phyloP scores from a whole-genome alignment of 2,797 vertebrate species.

The Schizopygopsis malacanthus region DNA sequence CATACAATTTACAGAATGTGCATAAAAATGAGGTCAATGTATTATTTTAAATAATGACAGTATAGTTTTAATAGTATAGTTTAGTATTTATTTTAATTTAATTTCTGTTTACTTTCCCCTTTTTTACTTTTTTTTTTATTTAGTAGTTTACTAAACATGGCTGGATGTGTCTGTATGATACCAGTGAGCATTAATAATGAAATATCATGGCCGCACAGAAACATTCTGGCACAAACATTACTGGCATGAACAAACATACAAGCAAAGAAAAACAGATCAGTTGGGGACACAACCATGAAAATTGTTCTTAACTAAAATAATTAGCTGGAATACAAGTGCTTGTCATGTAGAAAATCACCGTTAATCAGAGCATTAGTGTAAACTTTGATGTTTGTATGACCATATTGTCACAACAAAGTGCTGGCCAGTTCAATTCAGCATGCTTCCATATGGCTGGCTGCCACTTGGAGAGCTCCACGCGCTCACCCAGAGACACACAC shows the following conservation, averaged over 20 bases:
- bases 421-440: slow-evolving; percentile 66
- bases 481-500: slow-evolving; percentile 23
- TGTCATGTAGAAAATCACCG: slow-evolving; percentile 28
- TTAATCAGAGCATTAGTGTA: slow-evolving; percentile 65
- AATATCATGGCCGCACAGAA: background rate
- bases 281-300: slow-evolving; percentile 10
- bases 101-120: background rate
- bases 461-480: slow-evolving; percentile 56
- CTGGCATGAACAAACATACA: background rate
- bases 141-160: background rate
- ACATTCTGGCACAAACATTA: background rate
- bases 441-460: slow-evolving; percentile 69
- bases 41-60: background rate
- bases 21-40: background rate
- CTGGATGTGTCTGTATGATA: background rate
- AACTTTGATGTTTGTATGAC: slow-evolving; percentile 66
- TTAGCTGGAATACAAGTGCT: slow-evolving; percentile 8
- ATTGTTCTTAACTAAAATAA: slow-evolving; percentile 18
- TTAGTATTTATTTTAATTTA: background rate
- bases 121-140: background rate
- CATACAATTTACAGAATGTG: background rate
- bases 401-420: slow-evolving; percentile 57
- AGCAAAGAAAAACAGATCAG: background rate
- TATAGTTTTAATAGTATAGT: background rate
- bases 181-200: background rate